Evolutionary conservation across 2,888 invertebrate genomes (phyloP).

Genomic region (Hedychridium roseum): DNA sequence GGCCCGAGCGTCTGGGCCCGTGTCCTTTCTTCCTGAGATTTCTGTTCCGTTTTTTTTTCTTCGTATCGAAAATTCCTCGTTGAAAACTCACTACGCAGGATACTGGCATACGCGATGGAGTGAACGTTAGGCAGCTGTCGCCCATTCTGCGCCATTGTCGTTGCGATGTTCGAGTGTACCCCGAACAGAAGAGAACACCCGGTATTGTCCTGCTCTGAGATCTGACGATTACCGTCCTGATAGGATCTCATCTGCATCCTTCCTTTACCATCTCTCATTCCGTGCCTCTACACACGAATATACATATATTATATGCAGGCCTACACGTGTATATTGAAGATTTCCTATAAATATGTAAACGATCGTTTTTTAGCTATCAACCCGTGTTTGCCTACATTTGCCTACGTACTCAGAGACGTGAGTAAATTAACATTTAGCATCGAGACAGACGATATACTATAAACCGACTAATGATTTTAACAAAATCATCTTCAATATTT

Average conservation of each 20-base stretch:
- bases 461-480: no score
- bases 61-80: slow-evolving; percentile 26
- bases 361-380: no score
- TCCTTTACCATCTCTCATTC: slow-evolving; percentile 28
- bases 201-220: slow-evolving; percentile 59
- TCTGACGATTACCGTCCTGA: slow-evolving; percentile 59
- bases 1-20: slow-evolving; percentile 1
- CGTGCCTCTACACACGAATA: no score
- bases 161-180: slow-evolving; percentile 60
- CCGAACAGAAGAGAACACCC: slow-evolving; percentile 59
- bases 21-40: slow-evolving; percentile 1
- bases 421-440: no score
- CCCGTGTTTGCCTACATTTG: no score
- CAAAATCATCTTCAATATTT: no score
- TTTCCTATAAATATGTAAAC: no score
- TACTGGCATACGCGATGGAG: slow-evolving; percentile 11
- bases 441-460: no score
- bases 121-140: slow-evolving; percentile 61
- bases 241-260: slow-evolving; percentile 63
- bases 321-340: no score
- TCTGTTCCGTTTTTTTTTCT: slow-evolving; percentile 20
- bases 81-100: slow-evolving; percentile 19
- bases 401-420: no score
- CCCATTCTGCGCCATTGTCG: slow-evolving; percentile 59
- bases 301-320: no score